phyloP scores from a whole-genome alignment of 2,888 invertebrate genomes.

The Caenorhabditis sp. region DNA sequence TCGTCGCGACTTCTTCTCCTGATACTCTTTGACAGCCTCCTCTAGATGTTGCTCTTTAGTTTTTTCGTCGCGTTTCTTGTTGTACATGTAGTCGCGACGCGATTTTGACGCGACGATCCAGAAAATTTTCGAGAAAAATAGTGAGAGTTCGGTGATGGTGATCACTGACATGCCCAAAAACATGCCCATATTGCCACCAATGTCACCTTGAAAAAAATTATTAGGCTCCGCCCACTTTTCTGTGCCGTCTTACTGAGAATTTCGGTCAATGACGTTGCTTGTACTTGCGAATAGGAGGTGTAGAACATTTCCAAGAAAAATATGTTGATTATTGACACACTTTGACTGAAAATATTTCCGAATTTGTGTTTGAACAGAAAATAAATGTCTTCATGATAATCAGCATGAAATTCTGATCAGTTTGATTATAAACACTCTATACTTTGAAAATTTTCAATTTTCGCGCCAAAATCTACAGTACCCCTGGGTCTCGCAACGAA shows the following conservation, averaged over 20 bases:
- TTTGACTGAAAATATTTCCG: slow-evolving; percentile 32
- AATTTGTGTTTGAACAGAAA: no score
- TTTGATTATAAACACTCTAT: no score
- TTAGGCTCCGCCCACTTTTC: background rate
- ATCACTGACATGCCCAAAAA: slow-evolving; percentile 69
- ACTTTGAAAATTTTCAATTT: no score
- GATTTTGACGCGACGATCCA: slow-evolving; percentile 64
- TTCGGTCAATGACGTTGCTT: slow-evolving; percentile 53
- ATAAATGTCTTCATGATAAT: no score
- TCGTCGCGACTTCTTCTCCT: slow-evolving; percentile 1
- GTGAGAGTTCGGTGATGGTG: slow-evolving; percentile 60
- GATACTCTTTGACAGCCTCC: slow-evolving; percentile 34
- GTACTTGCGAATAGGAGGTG: slow-evolving; percentile 64
- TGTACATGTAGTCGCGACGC: slow-evolving; percentile 51
- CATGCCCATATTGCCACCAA: slow-evolving; percentile 70
- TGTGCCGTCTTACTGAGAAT: slow-evolving; percentile 23
- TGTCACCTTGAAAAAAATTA: slow-evolving; percentile 51
- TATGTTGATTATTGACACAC: slow-evolving; percentile 61
- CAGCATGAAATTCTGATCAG: no score
- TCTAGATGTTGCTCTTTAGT: slow-evolving; percentile 37
- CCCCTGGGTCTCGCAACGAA: no score
- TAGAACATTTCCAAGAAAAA: slow-evolving; percentile 66
- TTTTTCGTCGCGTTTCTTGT: slow-evolving; percentile 46
- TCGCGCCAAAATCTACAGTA: no score
- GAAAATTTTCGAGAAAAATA: slow-evolving; percentile 62